Evolutionary conservation across 2,113 vertebrate genomes (phyloP).

Genomic region (Ursus arctos): DNA sequence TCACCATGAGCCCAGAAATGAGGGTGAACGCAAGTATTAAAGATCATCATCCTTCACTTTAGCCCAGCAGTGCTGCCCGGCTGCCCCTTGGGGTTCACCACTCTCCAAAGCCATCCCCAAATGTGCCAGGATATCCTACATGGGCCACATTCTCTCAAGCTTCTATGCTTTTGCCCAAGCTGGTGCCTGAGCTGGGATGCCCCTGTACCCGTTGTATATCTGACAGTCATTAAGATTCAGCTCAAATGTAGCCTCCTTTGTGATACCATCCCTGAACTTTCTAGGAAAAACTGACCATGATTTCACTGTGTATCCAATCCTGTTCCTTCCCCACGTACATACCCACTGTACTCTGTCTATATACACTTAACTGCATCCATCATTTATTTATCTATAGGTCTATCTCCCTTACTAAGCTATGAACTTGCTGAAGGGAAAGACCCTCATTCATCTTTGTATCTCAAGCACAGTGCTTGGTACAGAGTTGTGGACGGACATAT

Average conservation of each 20-base stretch:
- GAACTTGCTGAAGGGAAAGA: constrained; percentile 33
- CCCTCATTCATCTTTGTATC: background rate
- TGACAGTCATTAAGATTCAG: background rate
- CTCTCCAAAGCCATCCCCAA: background rate
- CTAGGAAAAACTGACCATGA: constrained; percentile 40
- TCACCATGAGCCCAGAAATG: background rate
- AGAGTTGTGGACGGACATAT: constrained; percentile 21
- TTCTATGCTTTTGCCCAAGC: constrained; percentile 11
- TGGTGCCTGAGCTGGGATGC: background rate
- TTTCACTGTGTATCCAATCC: background rate
- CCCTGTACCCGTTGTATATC: background rate
- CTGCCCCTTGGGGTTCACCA: background rate
- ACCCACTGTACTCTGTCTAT: background rate
- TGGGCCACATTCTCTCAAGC: background rate
- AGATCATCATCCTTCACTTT: background rate
- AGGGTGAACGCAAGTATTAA: background rate
- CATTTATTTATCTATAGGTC: constrained; percentile 19
- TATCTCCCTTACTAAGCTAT: background rate
- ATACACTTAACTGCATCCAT: background rate
- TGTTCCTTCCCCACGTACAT: background rate
- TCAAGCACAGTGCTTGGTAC: background rate
- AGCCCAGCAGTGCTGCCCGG: background rate
- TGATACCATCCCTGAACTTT: background rate
- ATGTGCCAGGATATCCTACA: background rate
- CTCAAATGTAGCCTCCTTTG: background rate